Evolutionary conservation across 2,888 invertebrate species (phyloP).

Genomic region (Acleris laterana): DNA sequence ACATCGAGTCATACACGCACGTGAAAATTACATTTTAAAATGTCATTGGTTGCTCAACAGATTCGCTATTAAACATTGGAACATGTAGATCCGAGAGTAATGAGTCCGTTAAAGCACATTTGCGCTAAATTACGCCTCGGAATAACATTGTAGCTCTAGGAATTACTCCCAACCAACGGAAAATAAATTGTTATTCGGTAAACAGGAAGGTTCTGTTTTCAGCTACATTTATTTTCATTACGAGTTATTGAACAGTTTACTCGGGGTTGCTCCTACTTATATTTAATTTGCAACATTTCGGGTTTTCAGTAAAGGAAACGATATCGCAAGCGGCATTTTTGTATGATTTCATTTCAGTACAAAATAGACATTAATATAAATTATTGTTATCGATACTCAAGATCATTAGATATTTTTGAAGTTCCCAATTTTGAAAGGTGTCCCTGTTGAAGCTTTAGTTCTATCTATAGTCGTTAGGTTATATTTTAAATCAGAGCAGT

Average conservation of each 20-base stretch:
- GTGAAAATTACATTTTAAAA: slow-evolving; percentile 22
- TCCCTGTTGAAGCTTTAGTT: too few species aligned
- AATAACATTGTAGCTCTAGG: slow-evolving; percentile 44
- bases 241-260: slow-evolving; percentile 65
- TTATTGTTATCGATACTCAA: too few species aligned
- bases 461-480: too few species aligned
- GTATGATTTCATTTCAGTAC: too few species aligned
- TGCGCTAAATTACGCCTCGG: slow-evolving; percentile 16
- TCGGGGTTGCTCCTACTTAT: slow-evolving; percentile 51
- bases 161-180: slow-evolving; percentile 62
- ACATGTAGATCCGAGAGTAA: slow-evolving; percentile 12
- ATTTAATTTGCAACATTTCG: slow-evolving; percentile 43
- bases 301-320: not conserved
- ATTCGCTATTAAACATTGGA: too few species aligned
- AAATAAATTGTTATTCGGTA: slow-evolving; percentile 62
- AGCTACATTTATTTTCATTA: slow-evolving; percentile 74
- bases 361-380: too few species aligned
- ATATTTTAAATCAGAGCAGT: too few species aligned
- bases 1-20: too few species aligned
- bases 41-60: slow-evolving; percentile 16
- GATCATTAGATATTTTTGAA: too few species aligned
- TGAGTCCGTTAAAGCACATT: slow-evolving; percentile 23
- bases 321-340: not conserved
- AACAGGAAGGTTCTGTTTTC: slow-evolving; percentile 66
- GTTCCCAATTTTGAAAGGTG: too few species aligned